These are phyloP conservation scores for Physella acuta DNA, from an alignment of 1,140 invertebrate genomes.

Conservation along the genomic window DNA sequence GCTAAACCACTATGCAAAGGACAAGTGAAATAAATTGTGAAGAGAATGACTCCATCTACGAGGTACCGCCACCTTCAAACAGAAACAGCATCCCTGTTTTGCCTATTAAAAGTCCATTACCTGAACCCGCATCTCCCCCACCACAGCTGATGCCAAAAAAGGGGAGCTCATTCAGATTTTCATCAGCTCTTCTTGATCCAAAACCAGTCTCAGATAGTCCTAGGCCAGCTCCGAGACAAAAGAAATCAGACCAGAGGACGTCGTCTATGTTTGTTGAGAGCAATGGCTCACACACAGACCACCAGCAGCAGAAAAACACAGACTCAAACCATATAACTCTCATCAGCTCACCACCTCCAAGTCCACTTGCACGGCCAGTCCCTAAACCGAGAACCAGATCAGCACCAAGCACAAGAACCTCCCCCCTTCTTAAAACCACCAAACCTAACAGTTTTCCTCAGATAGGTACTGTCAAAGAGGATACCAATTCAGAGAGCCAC, in stretches of 20 bases:
- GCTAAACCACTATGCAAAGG: too few species aligned
- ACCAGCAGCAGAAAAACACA: too few species aligned
- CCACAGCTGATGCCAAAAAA: constrained; percentile 7
- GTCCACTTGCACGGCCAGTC: not conserved
- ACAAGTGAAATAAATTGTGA: too few species aligned
- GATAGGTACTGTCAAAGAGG: too few species aligned
- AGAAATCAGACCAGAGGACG: not conserved
- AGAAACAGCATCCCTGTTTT: too few species aligned
- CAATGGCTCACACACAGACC: not conserved
- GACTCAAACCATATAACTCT: too few species aligned
- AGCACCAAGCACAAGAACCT: too few species aligned
- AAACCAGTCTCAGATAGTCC: not conserved
- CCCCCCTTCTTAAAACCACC: too few species aligned
- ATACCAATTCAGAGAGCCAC: too few species aligned
- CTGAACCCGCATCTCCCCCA: not conserved
- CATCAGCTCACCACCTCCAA: not conserved
- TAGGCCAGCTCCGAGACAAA: not conserved
- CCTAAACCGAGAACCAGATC: constrained; percentile 1
- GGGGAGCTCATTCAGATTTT: too few species aligned
- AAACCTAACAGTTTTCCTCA: too few species aligned
- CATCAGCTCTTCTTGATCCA: not conserved
- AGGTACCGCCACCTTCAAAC: not conserved
- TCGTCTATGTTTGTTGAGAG: too few species aligned
- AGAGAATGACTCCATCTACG: not conserved
- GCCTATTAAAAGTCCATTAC: not conserved